phyloP scores from a whole-genome alignment of 2,113 vertebrate genomes.

The Dipodomys merriami region DNA sequence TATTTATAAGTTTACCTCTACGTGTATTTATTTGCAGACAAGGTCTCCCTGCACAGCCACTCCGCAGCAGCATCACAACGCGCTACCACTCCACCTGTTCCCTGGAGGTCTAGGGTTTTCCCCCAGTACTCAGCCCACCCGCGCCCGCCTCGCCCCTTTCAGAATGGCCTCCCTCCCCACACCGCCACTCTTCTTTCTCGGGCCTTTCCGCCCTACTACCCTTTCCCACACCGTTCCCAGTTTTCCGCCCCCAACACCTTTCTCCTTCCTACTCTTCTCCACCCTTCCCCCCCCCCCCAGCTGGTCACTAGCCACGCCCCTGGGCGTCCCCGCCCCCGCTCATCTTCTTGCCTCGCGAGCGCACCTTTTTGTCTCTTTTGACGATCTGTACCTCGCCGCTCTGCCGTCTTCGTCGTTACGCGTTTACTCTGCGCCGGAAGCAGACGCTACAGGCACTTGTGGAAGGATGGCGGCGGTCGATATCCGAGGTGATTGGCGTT shows the following conservation, averaged over 20 bases:
- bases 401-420: background rate
- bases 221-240: fast-evolving
- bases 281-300: fast-evolving
- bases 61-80: too few relatives aligned
- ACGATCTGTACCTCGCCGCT: background rate
- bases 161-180: too few relatives aligned
- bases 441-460: fast-evolving
- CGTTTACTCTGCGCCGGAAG: constrained; percentile 62
- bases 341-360: background rate
- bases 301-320: too few relatives aligned
- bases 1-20: too few relatives aligned
- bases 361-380: background rate
- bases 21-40: too few relatives aligned
- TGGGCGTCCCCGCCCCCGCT: too few relatives aligned
- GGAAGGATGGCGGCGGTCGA: constrained; percentile 86
- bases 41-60: too few relatives aligned
- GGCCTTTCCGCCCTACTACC: fast-evolving
- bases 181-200: fast-evolving
- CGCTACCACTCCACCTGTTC: fast-evolving
- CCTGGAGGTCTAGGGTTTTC: background rate
- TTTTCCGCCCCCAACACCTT: background rate
- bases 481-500: constrained; percentile 81
- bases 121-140: background rate
- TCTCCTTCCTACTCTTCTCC: fast-evolving
- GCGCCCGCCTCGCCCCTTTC: background rate